Conservation (phyloP, 2,113 vertebrate species). For the Erythrocercus mccallii region DNA sequence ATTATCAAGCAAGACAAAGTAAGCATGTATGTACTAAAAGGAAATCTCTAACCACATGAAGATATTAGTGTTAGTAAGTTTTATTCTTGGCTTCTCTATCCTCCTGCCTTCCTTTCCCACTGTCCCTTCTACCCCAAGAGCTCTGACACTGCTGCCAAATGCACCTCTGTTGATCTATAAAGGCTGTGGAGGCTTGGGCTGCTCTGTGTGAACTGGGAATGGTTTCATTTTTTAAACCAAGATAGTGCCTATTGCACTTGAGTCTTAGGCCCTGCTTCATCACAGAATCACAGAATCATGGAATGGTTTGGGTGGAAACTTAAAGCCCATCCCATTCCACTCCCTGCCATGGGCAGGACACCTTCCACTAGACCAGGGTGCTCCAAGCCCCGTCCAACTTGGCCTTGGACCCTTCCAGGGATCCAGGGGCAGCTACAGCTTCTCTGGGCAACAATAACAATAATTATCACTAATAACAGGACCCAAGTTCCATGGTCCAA, state of each 20-base stretch:
- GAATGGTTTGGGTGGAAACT: background rate
- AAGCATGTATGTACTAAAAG: background rate
- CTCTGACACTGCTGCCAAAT: background rate
- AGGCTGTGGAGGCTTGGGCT: background rate
- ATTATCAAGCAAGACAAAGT: background rate
- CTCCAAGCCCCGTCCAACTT: fast-evolving
- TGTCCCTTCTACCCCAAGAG: background rate
- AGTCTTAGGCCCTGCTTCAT: background rate
- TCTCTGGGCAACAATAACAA: background rate
- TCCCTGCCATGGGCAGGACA: background rate
- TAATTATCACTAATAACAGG: background rate
- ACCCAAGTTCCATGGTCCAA: background rate
- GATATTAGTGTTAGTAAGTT: background rate
- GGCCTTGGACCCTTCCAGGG: background rate
- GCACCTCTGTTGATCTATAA: background rate
- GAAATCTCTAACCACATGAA: background rate
- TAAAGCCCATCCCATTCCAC: fast-evolving
- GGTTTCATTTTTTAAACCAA: background rate
- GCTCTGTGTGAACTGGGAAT: background rate
- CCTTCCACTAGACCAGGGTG: fast-evolving
- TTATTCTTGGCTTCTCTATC: background rate
- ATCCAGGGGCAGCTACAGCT: background rate
- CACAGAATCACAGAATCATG: background rate
- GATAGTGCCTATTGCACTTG: background rate
- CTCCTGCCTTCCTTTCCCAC: background rate